Percentiles rank a stretch among this genome's conserved stretches.
phyloP scores from a whole-genome alignment of 2,797 vertebrate genomes.

The Arnoldichthys spilopterus region DNA sequence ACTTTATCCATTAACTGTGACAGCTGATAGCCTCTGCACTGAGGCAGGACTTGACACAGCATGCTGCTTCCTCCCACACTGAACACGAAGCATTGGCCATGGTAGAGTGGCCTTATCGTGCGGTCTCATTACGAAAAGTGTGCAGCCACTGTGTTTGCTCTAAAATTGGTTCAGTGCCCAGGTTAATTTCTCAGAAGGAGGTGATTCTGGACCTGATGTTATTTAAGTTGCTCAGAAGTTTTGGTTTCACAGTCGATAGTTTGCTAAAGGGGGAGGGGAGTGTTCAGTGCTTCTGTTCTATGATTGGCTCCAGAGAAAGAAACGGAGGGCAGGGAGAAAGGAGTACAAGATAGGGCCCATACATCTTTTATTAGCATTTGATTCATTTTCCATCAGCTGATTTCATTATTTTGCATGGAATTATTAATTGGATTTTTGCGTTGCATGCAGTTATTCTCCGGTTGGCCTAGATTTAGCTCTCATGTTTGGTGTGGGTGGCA shows the following conservation, averaged over 20 bases:
- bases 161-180: conserved; percentile 10
- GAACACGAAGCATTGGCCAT: not conserved
- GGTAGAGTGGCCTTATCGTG: not conserved
- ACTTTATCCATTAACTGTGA: conserved; percentile 53
- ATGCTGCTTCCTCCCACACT: conserved; percentile 6
- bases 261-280: not conserved
- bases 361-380: conserved; percentile 40
- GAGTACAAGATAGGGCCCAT: not conserved
- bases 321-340: not conserved
- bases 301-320: not conserved
- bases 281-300: not conserved
- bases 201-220: conserved; percentile 7
- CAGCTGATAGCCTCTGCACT: conserved; percentile 41
- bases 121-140: conserved; percentile 34
- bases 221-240: not conserved
- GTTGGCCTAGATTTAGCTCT: conserved; percentile 57
- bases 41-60: not conserved
- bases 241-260: not conserved
- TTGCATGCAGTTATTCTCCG: conserved; percentile 39
- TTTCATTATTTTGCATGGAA: conserved; percentile 40
- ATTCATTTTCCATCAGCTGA: conserved; percentile 44
- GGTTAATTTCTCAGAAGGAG: conserved; percentile 12
- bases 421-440: conserved; percentile 44
- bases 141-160: conserved; percentile 8
- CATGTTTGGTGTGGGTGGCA: conserved; percentile 46